Percentiles rank a stretch among this genome's conserved stretches.
These are phyloP conservation scores for Stegastes partitus DNA, from an alignment of 2,113 vertebrate species.

Conservation along the genomic window DNA sequence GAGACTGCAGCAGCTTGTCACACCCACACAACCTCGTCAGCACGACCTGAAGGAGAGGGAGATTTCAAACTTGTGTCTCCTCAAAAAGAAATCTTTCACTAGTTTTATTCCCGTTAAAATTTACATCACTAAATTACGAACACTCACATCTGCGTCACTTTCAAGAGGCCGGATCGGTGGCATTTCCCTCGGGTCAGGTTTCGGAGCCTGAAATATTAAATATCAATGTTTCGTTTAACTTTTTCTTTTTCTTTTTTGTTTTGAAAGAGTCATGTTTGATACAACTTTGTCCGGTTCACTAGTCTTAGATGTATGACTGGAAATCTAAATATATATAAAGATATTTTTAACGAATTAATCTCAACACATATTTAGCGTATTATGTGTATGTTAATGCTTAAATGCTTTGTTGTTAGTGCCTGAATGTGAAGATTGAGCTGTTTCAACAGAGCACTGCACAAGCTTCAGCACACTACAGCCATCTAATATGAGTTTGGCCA, in stretches of 20 bases:
- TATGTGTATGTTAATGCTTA: conserved; percentile 9
- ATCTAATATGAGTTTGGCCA: not conserved
- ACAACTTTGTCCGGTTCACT: no score
- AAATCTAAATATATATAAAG: not conserved
- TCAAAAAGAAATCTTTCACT: no score
- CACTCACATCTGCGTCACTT: conserved; percentile 86
- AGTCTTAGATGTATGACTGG: not conserved
- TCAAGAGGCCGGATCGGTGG: conserved; percentile 79
- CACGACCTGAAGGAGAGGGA: conserved; percentile 79
- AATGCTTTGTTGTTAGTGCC: not conserved
- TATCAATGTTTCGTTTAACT: not conserved
- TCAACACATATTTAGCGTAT: not conserved
- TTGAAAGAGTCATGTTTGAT: no score
- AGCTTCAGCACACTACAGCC: conserved; percentile 21
- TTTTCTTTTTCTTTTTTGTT: not conserved
- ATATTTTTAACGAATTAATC: not conserved
- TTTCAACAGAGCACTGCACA: conserved; percentile 17
- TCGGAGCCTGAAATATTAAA: conserved; percentile 70
- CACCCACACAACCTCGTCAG: conserved; percentile 91
- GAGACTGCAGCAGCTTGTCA: conserved; percentile 87
- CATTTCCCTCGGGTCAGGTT: conserved; percentile 70
- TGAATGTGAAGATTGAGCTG: not conserved
- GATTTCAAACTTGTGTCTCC: conserved; percentile 10
- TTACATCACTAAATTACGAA: not conserved
- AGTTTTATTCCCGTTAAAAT: no score